Percentiles rank a stretch among this genome's conserved stretches.
Conservation (phyloP, 1,140 invertebrate genomes). For the Nebria ingens region DNA sequence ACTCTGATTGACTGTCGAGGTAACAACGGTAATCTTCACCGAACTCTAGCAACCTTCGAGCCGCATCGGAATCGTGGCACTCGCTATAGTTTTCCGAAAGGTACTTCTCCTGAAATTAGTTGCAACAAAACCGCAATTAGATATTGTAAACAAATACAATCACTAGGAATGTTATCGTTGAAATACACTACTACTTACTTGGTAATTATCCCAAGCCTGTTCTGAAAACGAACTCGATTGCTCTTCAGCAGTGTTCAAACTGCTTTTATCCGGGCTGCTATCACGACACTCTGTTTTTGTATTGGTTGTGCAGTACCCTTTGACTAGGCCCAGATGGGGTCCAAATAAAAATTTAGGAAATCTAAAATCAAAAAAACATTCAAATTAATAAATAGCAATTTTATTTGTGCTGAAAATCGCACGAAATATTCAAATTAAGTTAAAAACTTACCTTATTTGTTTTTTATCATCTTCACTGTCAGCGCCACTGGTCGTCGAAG, state of each 20-base stretch:
- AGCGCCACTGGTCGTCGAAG: slow-evolving; percentile 24
- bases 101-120: slow-evolving; percentile 66
- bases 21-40: slow-evolving; percentile 85
- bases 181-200: slow-evolving; percentile 39
- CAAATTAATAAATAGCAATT: background rate
- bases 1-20: slow-evolving; percentile 77
- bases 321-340: background rate
- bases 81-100: slow-evolving; percentile 85
- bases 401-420: background rate
- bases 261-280: slow-evolving; percentile 26
- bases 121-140: slow-evolving; percentile 3
- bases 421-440: background rate
- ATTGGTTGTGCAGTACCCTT: background rate
- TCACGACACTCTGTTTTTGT: slow-evolving; percentile 15
- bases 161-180: background rate
- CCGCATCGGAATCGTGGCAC: slow-evolving; percentile 75
- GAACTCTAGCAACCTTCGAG: slow-evolving; percentile 69
- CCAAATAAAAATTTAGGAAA: slow-evolving; percentile 2
- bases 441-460: slow-evolving; percentile 24
- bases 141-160: too few relatives aligned
- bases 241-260: slow-evolving; percentile 38
- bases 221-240: slow-evolving; percentile 74
- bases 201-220: slow-evolving; percentile 75
- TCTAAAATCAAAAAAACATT: background rate
- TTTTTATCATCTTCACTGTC: slow-evolving; percentile 38